These are phyloP conservation scores for Gila robusta DNA, from an alignment of 2,797 vertebrate genomes.

Conservation along the genomic window DNA sequence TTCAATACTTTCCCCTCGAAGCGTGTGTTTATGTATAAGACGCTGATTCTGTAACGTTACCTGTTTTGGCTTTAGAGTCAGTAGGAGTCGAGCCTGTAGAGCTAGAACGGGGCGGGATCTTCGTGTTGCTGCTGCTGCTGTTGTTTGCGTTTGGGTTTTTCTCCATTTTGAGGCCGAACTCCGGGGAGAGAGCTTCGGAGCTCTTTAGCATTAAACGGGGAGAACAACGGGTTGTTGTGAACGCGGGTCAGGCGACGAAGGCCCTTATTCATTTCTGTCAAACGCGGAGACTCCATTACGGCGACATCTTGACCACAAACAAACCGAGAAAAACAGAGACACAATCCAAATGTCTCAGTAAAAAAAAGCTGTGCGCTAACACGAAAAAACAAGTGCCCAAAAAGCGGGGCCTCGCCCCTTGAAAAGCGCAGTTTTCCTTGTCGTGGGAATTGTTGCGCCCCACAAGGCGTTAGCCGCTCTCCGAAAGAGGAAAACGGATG, in stretches of 20 bases:
- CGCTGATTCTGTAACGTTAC: conserved; percentile 67
- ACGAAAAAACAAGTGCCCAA: conserved; percentile 70
- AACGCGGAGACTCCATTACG: conserved; percentile 92
- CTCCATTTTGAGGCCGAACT: conserved; percentile 87
- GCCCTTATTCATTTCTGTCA: conserved; percentile 94
- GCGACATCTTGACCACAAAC: conserved; percentile 90
- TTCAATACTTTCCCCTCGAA: neutral
- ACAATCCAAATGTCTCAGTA: conserved; percentile 80
- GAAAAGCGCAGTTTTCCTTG: conserved; percentile 55
- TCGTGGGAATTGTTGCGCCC: conserved; percentile 66
- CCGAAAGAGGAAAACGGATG: conserved; percentile 72
- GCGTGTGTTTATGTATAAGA: neutral
- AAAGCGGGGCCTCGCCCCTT: conserved; percentile 78
- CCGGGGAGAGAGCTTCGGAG: conserved; percentile 79
- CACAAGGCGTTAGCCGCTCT: conserved; percentile 70
- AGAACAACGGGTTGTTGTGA: conserved; percentile 76
- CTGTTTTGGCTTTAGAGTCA: conserved; percentile 96
- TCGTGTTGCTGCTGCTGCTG: conserved; percentile 65
- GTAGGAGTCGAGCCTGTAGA: conserved; percentile 87
- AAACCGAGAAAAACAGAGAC: conserved; percentile 76
- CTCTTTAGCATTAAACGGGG: conserved; percentile 78
- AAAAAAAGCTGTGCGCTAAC: conserved; percentile 47
- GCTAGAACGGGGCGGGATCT: conserved; percentile 88
- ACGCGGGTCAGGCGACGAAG: conserved; percentile 86
- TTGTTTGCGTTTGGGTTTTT: conserved; percentile 84